Evolutionary conservation across 2,113 vertebrate genomes (phyloP).

Genomic region (Fulmarus glacialis): DNA sequence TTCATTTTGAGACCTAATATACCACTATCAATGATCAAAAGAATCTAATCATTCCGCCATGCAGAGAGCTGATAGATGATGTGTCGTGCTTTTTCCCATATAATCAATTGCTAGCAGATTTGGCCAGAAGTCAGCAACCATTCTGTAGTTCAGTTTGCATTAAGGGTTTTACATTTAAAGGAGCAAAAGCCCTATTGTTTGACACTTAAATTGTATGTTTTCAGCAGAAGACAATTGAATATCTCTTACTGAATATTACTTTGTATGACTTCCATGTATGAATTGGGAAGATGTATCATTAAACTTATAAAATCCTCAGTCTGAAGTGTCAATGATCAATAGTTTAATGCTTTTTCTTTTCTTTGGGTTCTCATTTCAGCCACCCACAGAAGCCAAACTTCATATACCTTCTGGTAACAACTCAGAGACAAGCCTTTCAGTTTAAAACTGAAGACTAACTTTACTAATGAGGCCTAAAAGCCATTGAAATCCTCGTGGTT

Average conservation of each 20-base stretch:
- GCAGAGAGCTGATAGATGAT: slow-evolving; percentile 23
- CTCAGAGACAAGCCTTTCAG: not conserved
- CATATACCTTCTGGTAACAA: not conserved
- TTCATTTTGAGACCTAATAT: slow-evolving; percentile 26
- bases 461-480: not conserved
- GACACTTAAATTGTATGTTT: not conserved
- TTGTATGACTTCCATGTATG: not conserved
- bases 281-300: not conserved
- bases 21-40: slow-evolving; percentile 29
- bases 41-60: slow-evolving; percentile 11
- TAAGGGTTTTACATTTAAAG: not conserved
- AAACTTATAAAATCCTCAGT: not conserved
- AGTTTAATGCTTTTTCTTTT: not conserved
- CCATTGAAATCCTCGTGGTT: not conserved
- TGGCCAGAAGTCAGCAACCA: not conserved
- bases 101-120: slow-evolving; percentile 18
- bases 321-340: not conserved
- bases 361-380: not conserved
- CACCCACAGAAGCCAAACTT: not conserved
- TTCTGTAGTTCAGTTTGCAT: not conserved
- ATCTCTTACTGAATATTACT: not conserved
- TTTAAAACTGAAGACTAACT: not conserved
- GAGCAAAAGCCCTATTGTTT: not conserved
- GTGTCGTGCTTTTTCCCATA: not conserved
- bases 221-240: not conserved